Conservation (phyloP, 1,140 invertebrate species). For the Drosophila bocqueti region DNA sequence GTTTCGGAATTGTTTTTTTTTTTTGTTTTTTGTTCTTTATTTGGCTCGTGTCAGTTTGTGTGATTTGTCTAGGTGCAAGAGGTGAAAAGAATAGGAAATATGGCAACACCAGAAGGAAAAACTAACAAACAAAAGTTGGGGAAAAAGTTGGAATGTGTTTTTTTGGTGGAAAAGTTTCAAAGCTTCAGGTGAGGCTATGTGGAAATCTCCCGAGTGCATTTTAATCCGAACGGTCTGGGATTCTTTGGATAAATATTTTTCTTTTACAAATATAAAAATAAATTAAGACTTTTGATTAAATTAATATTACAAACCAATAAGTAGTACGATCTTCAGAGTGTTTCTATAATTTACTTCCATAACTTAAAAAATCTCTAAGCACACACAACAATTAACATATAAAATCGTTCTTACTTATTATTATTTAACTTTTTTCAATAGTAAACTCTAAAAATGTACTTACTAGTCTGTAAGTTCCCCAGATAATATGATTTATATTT, state of each 20-base stretch:
- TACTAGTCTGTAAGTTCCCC: no score
- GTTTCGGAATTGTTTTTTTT: constrained; percentile 64
- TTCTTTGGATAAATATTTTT: constrained; percentile 2
- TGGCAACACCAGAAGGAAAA: constrained; percentile 39
- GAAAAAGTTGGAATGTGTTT: constrained; percentile 35
- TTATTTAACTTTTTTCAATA: background rate
- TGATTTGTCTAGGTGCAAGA: constrained; percentile 68
- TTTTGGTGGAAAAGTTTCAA: constrained; percentile 15
- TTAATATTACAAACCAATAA: background rate
- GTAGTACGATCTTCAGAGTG: background rate
- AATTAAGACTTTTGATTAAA: background rate
- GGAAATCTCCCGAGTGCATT: constrained; percentile 23
- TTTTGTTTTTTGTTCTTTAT: constrained; percentile 11
- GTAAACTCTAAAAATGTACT: background rate
- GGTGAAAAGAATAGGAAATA: constrained; percentile 37
- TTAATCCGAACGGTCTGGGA: constrained; percentile 4
- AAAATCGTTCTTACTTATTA: background rate
- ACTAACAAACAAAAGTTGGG: constrained; percentile 46
- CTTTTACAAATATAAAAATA: background rate
- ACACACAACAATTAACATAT: no score
- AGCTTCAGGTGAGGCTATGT: constrained; percentile 4
- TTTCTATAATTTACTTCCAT: background rate
- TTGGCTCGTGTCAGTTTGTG: constrained; percentile 50
- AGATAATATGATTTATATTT: no score
- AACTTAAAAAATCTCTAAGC: background rate